These are phyloP conservation scores for Acanthopagrus latus DNA, from an alignment of 2,797 vertebrate genomes.

Conservation along the genomic window DNA sequence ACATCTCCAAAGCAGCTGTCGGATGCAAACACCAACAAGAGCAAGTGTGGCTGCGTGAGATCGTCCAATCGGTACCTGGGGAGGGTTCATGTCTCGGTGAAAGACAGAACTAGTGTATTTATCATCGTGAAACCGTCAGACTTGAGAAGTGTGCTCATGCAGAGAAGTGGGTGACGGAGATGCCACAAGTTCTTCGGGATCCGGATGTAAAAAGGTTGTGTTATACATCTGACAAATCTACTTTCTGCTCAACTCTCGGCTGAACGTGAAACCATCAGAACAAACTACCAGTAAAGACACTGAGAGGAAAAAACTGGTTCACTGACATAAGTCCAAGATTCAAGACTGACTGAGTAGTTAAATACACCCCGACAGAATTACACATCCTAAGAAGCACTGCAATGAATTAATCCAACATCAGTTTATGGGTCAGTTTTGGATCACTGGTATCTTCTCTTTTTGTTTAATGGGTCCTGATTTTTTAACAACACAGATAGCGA, in stretches of 20 bases:
- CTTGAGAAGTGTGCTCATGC: not conserved
- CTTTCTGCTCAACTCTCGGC: not conserved
- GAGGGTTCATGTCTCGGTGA: not conserved
- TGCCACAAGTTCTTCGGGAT: not conserved
- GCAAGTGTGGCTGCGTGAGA: not conserved
- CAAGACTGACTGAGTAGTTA: no score
- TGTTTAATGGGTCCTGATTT: not conserved
- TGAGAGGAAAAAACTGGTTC: not conserved
- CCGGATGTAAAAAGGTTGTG: not conserved
- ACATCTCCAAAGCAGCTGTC: conserved; percentile 14
- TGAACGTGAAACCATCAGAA: not conserved
- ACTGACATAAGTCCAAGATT: not conserved
- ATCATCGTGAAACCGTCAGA: not conserved
- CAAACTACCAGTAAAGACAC: not conserved
- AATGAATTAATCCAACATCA: not conserved
- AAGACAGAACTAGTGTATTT: conserved; percentile 1
- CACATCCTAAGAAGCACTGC: not conserved
- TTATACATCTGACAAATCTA: not conserved
- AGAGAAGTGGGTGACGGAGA: not conserved
- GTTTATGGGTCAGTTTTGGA: not conserved
- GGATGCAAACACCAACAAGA: not conserved
- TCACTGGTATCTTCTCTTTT: not conserved
- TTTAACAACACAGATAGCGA: not conserved
- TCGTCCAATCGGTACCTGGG: not conserved
- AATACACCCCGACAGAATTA: not conserved